These are phyloP conservation scores for Oxygymnocypris stewartii DNA, from an alignment of 2,113 vertebrate genomes.

Conservation along the genomic window DNA sequence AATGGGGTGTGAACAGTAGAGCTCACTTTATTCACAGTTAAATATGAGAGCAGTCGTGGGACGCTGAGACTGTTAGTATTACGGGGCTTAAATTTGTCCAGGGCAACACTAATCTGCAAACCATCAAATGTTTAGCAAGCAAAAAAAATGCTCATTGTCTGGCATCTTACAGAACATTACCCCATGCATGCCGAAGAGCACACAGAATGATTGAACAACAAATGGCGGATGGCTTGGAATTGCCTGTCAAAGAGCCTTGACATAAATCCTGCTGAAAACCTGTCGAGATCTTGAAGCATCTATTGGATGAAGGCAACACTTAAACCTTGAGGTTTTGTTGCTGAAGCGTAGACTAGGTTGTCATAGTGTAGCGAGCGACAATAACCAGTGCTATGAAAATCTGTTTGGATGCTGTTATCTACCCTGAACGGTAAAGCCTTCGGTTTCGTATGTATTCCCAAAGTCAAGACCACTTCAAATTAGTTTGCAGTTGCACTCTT, in stretches of 20 bases:
- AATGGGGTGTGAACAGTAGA: background rate
- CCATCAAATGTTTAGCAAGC: background rate
- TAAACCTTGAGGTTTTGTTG: conserved; percentile 30
- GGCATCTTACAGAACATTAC: background rate
- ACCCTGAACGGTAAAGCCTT: background rate
- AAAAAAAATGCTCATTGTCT: too few relatives aligned
- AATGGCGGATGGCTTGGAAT: conserved; percentile 15
- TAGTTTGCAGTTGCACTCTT: background rate
- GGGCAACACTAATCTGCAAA: background rate
- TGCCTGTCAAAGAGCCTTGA: conserved; percentile 35
- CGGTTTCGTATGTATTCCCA: background rate
- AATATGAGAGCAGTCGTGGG: conserved; percentile 2
- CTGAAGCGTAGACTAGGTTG: background rate
- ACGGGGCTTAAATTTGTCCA: background rate
- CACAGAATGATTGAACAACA: conserved; percentile 16
- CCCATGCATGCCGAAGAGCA: background rate
- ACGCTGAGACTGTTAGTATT: background rate
- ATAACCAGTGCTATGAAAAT: conserved; percentile 1
- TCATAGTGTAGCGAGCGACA: conserved; percentile 6
- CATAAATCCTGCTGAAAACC: conserved; percentile 35
- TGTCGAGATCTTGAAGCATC: conserved; percentile 27
- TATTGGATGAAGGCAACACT: conserved; percentile 35
- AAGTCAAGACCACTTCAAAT: background rate
- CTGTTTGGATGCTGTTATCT: background rate
- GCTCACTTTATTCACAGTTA: conserved; percentile 5